Evolutionary conservation across 1,140 invertebrate species (phyloP).

Genomic region (Chrysomallon squamiferum): DNA sequence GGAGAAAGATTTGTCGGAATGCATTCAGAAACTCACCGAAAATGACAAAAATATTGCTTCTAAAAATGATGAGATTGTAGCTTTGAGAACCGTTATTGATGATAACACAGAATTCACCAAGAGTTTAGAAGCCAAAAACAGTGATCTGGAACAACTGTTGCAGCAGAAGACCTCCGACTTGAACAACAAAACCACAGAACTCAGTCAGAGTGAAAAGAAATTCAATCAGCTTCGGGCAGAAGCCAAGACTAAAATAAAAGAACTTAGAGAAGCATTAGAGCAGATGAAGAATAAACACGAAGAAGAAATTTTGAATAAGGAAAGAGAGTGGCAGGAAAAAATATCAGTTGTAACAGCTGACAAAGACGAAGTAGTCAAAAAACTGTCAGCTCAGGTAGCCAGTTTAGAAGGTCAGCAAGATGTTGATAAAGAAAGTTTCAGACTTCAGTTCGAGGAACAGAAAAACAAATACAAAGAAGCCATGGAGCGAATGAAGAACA

Average conservation of each 20-base stretch:
- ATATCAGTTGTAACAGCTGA: slow-evolving; percentile 12
- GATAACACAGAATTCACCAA: slow-evolving; percentile 22
- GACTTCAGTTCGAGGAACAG: slow-evolving; percentile 45
- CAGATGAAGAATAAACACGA: slow-evolving; percentile 20
- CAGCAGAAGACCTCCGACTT: slow-evolving; percentile 11
- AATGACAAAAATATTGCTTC: slow-evolving; percentile 23
- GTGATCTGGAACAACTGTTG: slow-evolving; percentile 18
- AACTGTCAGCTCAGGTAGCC: slow-evolving; percentile 1
- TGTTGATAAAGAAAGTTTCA: slow-evolving; percentile 38
- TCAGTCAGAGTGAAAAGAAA: slow-evolving; percentile 33
- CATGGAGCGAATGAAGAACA: slow-evolving; percentile 47
- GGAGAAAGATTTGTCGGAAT: slow-evolving; percentile 16
- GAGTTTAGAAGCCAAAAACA: slow-evolving; percentile 17
- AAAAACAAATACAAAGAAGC: slow-evolving; percentile 45
- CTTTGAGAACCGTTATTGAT: slow-evolving; percentile 29
- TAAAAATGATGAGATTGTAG: slow-evolving; percentile 36
- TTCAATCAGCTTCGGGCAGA: slow-evolving; percentile 38
- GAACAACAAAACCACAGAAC: slow-evolving; percentile 15
- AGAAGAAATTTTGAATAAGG: slow-evolving; percentile 14
- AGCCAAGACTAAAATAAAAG: slow-evolving; percentile 37
- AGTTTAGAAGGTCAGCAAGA: slow-evolving; percentile 15
- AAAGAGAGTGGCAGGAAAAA: slow-evolving; percentile 19
- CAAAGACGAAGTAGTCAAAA: slow-evolving; percentile 15
- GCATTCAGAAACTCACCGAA: slow-evolving; percentile 13
- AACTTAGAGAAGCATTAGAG: slow-evolving; percentile 36